Percentiles rank a stretch among this genome's conserved stretches.
Evolutionary conservation across 1,140 invertebrate genomes (phyloP).

Genomic region (Panonychus citri): DNA sequence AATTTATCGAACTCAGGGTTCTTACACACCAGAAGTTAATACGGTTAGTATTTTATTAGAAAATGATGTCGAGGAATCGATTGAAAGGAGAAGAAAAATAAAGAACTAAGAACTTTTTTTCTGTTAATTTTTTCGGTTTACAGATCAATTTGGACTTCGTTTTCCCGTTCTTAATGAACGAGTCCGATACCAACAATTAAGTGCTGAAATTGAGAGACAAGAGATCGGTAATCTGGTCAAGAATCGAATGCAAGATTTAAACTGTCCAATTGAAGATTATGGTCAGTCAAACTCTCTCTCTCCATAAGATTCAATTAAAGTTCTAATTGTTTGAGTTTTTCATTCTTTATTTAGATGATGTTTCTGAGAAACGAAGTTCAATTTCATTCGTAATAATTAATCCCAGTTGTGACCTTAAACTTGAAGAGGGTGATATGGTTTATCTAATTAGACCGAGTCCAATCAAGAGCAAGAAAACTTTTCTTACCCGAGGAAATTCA

Average conservation of each 20-base stretch:
- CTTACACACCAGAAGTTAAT: neutral
- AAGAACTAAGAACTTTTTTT: too few species aligned
- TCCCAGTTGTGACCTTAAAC: constrained; percentile 81
- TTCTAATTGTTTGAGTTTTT: neutral
- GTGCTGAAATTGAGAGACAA: constrained; percentile 69
- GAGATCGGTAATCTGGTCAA: constrained; percentile 83
- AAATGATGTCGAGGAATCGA: too few species aligned
- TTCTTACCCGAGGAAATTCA: constrained; percentile 22
- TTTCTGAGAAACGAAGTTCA: neutral
- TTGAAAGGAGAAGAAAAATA: too few species aligned
- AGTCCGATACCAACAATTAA: constrained; percentile 25
- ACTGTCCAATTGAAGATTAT: constrained; percentile 45
- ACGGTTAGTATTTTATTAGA: neutral
- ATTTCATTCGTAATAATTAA: constrained; percentile 96
- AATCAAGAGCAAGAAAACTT: constrained; percentile 52
- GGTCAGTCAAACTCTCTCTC: constrained; percentile 27
- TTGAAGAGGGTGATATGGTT: constrained; percentile 89
- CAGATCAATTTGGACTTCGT: constrained; percentile 2
- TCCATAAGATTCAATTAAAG: neutral
- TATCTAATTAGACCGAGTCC: constrained; percentile 34
- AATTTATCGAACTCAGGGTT: constrained; percentile 21
- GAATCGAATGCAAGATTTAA: constrained; percentile 75
- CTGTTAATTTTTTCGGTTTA: neutral
- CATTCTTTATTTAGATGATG: neutral
- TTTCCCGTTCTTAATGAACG: constrained; percentile 1